Conservation (phyloP, 2,797 vertebrate species). For the Kryptopterus vitreolus region DNA sequence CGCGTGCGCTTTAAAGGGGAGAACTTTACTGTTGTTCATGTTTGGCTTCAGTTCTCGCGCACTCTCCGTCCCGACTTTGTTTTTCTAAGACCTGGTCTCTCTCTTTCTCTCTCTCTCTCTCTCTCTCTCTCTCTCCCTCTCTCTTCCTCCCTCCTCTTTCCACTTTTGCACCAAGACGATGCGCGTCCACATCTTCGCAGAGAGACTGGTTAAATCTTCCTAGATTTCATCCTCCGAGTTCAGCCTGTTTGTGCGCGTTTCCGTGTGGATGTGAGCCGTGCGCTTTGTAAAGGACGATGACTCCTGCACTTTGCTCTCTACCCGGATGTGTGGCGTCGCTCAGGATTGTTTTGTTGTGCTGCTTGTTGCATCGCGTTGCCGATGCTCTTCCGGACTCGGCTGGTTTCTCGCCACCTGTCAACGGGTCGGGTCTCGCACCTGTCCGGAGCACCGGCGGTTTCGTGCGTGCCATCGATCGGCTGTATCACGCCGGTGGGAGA, state of each 20-base stretch:
- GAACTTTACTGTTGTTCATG: conserved; percentile 81
- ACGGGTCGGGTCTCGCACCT: conserved; percentile 67
- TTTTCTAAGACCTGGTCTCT: conserved; percentile 55
- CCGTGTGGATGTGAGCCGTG: conserved; percentile 8
- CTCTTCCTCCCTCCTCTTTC: too few species aligned
- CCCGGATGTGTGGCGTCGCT: conserved; percentile 60
- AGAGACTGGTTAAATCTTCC: conserved; percentile 7
- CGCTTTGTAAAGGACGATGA: background rate
- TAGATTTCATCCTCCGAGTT: conserved; percentile 56
- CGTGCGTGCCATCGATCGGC: conserved; percentile 83
- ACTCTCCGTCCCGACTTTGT: conserved; percentile 15
- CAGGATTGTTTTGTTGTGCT: conserved; percentile 65
- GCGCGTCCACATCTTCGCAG: conserved; percentile 60
- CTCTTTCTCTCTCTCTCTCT: conserved; percentile 6
- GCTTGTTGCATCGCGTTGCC: conserved; percentile 31
- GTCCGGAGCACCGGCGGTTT: conserved; percentile 75
- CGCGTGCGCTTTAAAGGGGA: conserved; percentile 73
- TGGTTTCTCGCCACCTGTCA: conserved; percentile 64
- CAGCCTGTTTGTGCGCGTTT: conserved; percentile 4
- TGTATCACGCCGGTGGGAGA: conserved; percentile 88
- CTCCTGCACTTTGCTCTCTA: conserved; percentile 13
- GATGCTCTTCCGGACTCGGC: conserved; percentile 52
- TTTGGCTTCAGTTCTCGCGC: conserved; percentile 66
- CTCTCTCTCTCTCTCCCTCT: too few species aligned
- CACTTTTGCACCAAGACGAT: conserved; percentile 62